Evolutionary conservation across 1,140 invertebrate species (phyloP).

Genomic region (Bombus haemorrhoidalis): DNA sequence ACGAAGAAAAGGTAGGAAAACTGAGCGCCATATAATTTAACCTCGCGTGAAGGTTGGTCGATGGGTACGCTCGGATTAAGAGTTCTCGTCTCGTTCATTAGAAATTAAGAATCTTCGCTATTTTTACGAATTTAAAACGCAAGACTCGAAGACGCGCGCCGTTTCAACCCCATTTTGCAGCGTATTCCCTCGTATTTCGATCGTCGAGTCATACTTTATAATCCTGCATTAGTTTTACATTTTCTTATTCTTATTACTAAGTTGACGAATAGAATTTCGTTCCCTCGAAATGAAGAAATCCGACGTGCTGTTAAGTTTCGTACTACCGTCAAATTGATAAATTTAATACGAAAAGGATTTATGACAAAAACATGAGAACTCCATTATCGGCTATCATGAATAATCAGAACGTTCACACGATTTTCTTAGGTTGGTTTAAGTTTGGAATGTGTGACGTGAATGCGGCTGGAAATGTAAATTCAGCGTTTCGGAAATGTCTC

Average conservation of each 20-base stretch:
- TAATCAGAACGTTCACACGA: neutral
- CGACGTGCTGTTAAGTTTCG: too few species aligned
- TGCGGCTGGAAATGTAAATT: neutral
- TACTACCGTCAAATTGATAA: too few species aligned
- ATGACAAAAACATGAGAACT: neutral
- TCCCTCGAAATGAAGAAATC: too few species aligned
- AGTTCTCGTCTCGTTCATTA: slow-evolving; percentile 13
- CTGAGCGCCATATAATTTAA: neutral
- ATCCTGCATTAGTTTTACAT: neutral
- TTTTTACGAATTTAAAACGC: neutral
- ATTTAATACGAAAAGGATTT: too few species aligned
- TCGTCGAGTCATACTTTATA: neutral
- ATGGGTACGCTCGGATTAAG: slow-evolving; percentile 21
- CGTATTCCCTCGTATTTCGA: neutral
- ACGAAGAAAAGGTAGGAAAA: neutral
- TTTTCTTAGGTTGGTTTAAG: neutral
- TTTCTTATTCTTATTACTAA: neutral
- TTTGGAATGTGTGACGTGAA: neutral
- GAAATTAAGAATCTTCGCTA: neutral
- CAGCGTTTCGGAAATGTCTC: neutral
- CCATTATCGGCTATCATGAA: neutral
- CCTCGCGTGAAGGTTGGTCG: neutral
- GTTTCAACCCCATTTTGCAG: neutral
- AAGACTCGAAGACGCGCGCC: neutral
- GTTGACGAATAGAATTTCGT: too few species aligned